These are phyloP conservation scores for Xestia rhomboidea DNA, from an alignment of 2,888 invertebrate genomes.

Conservation along the genomic window DNA sequence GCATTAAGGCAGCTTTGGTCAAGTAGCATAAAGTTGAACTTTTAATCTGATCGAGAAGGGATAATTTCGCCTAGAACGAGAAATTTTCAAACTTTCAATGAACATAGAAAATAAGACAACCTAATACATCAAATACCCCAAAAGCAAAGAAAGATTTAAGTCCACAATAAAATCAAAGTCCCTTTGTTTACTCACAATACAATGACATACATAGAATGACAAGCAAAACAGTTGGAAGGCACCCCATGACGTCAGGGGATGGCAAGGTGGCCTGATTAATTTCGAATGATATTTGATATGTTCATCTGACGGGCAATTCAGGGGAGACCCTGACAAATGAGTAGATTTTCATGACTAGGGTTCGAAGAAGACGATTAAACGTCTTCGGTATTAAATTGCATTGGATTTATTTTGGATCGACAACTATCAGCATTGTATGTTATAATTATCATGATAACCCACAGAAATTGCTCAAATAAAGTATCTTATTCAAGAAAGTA, in stretches of 20 bases:
- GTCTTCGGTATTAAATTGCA: slow-evolving; percentile 79
- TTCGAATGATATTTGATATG: slow-evolving; percentile 89
- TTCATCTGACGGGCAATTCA: slow-evolving; percentile 81
- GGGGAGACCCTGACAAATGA: slow-evolving; percentile 87
- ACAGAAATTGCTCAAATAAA: not conserved
- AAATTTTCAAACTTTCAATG: slow-evolving; percentile 2
- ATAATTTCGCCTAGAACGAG: not conserved
- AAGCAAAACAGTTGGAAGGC: slow-evolving; percentile 68
- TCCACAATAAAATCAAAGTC: slow-evolving; percentile 65
- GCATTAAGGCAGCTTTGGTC: not conserved
- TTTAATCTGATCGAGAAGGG: not conserved
- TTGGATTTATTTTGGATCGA: slow-evolving; percentile 74
- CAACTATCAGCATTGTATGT: not conserved
- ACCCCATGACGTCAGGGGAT: slow-evolving; percentile 70
- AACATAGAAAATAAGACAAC: not conserved
- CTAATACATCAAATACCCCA: slow-evolving; percentile 31
- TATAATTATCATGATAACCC: not conserved
- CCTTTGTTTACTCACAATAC: slow-evolving; percentile 64
- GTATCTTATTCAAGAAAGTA: not conserved
- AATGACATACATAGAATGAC: slow-evolving; percentile 64
- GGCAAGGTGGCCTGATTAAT: slow-evolving; percentile 83
- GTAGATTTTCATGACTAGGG: slow-evolving; percentile 84
- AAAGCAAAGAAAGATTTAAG: slow-evolving; percentile 42
- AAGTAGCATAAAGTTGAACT: not conserved
- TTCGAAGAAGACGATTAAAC: slow-evolving; percentile 77